Evolutionary conservation across 2,113 vertebrate species (phyloP).

Genomic region (Corythornis vintsioides): DNA sequence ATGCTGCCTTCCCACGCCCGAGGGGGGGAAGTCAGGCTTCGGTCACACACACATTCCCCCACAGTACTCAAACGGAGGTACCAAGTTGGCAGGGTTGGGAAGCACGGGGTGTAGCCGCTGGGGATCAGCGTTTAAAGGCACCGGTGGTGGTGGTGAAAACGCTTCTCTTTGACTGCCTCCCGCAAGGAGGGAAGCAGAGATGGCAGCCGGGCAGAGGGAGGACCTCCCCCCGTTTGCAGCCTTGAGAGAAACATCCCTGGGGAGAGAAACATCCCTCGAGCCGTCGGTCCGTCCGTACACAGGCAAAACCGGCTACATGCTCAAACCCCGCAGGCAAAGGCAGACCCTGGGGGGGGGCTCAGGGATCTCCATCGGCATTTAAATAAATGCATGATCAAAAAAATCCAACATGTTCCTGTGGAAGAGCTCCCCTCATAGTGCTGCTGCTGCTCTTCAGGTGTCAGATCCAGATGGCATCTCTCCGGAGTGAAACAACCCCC

Average conservation of each 20-base stretch:
- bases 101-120: neutral
- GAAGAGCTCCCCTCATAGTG: neutral
- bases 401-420: neutral
- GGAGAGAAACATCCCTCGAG: too few species aligned
- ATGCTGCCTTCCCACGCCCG: neutral
- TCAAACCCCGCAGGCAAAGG: neutral
- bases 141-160: rapidly evolving
- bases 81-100: neutral
- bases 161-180: neutral
- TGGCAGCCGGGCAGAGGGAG: neutral
- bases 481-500: neutral
- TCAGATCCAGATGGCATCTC: rapidly evolving
- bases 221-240: neutral
- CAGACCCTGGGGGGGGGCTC: neutral
- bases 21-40: neutral
- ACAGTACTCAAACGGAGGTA: rapidly evolving
- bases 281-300: rapidly evolving
- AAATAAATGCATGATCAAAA: neutral
- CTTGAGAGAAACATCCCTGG: neutral
- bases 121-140: neutral
- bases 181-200: neutral
- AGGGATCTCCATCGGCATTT: neutral
- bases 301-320: rapidly evolving
- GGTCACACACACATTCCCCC: too few species aligned
- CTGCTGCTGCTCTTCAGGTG: neutral